These are phyloP conservation scores for Trematomus bernacchii DNA, from an alignment of 2,797 vertebrate species.

Conservation along the genomic window DNA sequence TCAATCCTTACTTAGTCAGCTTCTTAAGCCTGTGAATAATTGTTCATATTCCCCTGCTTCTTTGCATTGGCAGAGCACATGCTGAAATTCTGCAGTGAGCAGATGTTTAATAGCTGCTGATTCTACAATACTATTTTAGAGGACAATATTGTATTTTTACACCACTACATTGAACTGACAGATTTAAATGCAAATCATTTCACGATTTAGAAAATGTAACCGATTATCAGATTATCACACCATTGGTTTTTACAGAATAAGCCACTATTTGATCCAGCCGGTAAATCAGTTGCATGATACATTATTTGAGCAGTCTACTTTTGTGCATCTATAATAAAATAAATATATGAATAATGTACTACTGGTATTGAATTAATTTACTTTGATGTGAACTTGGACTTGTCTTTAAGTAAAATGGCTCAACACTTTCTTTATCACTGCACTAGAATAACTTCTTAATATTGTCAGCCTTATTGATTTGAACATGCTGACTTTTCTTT, in stretches of 20 bases:
- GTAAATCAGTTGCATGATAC: not conserved
- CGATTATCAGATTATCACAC: not conserved
- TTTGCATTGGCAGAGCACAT: slow-evolving; percentile 31
- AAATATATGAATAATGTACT: too few species aligned
- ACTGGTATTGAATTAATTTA: not conserved
- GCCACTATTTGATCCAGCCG: not conserved
- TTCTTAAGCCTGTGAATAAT: slow-evolving; percentile 76
- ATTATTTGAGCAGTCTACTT: not conserved
- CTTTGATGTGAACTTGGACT: not conserved
- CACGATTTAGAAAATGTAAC: not conserved
- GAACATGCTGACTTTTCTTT: not conserved
- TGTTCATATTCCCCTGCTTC: slow-evolving; percentile 68
- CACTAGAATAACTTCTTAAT: not conserved
- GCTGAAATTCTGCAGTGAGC: slow-evolving; percentile 32
- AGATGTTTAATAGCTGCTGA: not conserved
- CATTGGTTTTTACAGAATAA: not conserved
- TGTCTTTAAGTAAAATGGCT: not conserved
- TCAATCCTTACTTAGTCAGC: slow-evolving; percentile 81
- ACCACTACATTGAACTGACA: not conserved
- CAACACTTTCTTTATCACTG: not conserved
- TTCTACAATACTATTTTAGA: slow-evolving; percentile 5
- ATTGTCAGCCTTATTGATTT: not conserved
- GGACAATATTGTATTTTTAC: not conserved
- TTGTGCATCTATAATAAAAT: too few species aligned
- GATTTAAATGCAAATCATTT: not conserved